Conservation (phyloP, 1,140 invertebrate genomes). For the Zaprionus inermis region DNA sequence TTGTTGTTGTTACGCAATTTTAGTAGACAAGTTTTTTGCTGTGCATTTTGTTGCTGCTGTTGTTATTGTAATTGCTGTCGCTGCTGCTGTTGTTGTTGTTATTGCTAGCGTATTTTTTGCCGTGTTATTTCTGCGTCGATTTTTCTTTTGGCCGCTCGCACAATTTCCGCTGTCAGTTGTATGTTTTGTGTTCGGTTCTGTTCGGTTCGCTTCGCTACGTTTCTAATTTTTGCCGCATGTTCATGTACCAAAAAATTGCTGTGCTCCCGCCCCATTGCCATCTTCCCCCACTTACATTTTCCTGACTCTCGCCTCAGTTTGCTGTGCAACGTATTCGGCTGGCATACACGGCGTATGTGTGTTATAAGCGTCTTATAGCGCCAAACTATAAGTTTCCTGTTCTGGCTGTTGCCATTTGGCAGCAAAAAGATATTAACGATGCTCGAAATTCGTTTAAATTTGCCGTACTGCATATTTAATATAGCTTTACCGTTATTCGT, state of each 20-base stretch:
- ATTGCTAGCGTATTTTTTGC: slow-evolving; percentile 27
- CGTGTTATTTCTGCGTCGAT: slow-evolving; percentile 54
- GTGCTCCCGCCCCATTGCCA: slow-evolving; percentile 42
- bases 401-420: slow-evolving; percentile 50
- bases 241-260: slow-evolving; percentile 71
- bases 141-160: slow-evolving; percentile 52
- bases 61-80: slow-evolving; percentile 12
- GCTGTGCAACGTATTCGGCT: neutral
- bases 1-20: slow-evolving; percentile 33
- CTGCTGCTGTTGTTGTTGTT: slow-evolving; percentile 10
- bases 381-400: slow-evolving; percentile 29
- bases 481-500: slow-evolving; percentile 57
- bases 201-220: slow-evolving; percentile 45
- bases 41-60: slow-evolving; percentile 4
- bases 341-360: slow-evolving; percentile 71
- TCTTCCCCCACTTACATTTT: neutral
- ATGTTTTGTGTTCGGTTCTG: slow-evolving; percentile 52
- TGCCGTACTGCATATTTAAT: slow-evolving; percentile 49
- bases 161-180: slow-evolving; percentile 67
- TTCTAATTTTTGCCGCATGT: slow-evolving; percentile 76
- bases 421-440: slow-evolving; percentile 63
- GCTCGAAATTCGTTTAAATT: slow-evolving; percentile 41
- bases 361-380: slow-evolving; percentile 46
- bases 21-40: slow-evolving; percentile 18
- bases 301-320: neutral